phyloP scores from a whole-genome alignment of 2,797 vertebrate genomes.

The Enteromius thamalakanensis region DNA sequence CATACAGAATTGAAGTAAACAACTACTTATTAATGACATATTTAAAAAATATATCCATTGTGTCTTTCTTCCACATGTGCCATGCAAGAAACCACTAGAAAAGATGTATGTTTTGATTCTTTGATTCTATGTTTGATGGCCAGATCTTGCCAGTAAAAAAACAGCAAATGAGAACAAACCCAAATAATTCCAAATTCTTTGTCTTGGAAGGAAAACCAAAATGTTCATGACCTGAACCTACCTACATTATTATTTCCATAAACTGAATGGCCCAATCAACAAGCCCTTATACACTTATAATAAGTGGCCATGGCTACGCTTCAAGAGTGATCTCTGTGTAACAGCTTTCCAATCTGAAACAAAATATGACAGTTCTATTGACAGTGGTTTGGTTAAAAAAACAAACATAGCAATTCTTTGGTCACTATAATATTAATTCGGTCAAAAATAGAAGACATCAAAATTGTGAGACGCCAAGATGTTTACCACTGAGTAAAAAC shows the following conservation, averaged over 20 bases:
- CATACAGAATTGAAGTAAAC: background rate
- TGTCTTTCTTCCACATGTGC: background rate
- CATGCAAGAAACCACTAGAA: background rate
- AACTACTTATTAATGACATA: background rate
- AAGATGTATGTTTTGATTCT: background rate
- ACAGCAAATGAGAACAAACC: background rate
- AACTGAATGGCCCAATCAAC: background rate
- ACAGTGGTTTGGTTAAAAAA: background rate
- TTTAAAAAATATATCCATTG: background rate
- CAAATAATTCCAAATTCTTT: background rate
- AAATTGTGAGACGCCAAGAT: background rate
- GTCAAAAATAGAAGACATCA: background rate
- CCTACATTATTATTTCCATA: background rate
- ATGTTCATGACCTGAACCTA: background rate
- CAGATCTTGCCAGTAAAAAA: background rate
- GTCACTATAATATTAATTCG: background rate
- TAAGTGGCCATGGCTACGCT: background rate
- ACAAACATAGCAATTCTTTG: background rate
- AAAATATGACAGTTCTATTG: background rate
- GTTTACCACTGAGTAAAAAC: background rate
- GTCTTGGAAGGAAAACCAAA: background rate
- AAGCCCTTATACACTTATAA: background rate
- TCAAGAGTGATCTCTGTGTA: background rate
- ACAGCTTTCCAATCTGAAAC: background rate
- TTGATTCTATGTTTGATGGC: background rate